Base-by-base conservation (phyloP, 2,888 invertebrate genomes). In the Colletes collaris region DNA sequence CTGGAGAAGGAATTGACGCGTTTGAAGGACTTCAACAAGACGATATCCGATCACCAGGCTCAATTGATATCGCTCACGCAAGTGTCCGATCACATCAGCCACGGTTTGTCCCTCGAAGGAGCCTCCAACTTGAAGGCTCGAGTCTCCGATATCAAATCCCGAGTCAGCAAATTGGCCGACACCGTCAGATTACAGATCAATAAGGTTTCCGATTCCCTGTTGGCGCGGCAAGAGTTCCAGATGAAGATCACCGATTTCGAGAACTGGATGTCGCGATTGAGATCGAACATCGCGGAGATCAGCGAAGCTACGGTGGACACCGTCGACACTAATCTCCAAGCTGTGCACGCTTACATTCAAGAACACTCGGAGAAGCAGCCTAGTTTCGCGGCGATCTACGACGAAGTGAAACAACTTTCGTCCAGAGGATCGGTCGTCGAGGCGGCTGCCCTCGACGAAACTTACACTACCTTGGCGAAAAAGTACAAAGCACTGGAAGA, bases 341-440 rank as follows among this genome's bases (percentile, higher is more conserved):
- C 96, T 0, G 95, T 97, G 85, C 97, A 98, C 91, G 95, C 96
- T 0, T 93, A 98, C 37, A 94, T 97, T 70, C 97, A 97, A 92
- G 98, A 98, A 89, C 97, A 97, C 91, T 96, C 96, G 2, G 97
- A 97, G 59, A 97, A 97, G 89, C 96, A 97, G 87, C 95, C 97
- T 0, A 94, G 95, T 59, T 97, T 98, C 84, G 95, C 96, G 81
- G 95, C 95, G 2, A 97, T 98, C 84, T 97, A 97, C 87, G 95
- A 96, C 85, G 97, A 98, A 94, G 96, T 98, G 0, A 97, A 97
- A 89, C 95, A 96, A 75, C 94, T 98, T 86, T 95, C 96, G 0
- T 93, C 95, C 11, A 94, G 94, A 83, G 96, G 96, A 2, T 95
- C 96, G n/a, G 95, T 96, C 0, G 96, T 96, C 83, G 97, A 98